Percentiles rank a stretch among this genome's conserved stretches.
phyloP scores from a whole-genome alignment of 1,140 invertebrate species.

The Onthophagus taurus region DNA sequence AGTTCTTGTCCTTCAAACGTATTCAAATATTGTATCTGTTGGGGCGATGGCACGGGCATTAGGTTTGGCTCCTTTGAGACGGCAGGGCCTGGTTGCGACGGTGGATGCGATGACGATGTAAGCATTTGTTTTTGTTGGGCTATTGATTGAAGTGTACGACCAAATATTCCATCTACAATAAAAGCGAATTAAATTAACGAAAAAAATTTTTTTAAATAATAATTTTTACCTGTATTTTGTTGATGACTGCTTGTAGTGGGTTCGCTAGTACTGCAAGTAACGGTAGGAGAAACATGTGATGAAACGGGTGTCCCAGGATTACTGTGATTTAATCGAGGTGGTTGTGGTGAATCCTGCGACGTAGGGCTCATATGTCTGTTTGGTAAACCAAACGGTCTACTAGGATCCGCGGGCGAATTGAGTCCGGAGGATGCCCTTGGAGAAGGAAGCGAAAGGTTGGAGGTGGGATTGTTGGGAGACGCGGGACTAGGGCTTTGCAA shows the following conservation, averaged over 20 bases:
- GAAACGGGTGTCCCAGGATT: constrained; percentile 62
- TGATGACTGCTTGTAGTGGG: constrained; percentile 39
- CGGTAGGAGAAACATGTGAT: constrained; percentile 50
- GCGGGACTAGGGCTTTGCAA: constrained; percentile 61
- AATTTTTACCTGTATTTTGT: constrained; percentile 33
- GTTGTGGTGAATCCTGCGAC: constrained; percentile 41
- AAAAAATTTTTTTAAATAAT: neutral
- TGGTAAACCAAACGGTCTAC: constrained; percentile 39
- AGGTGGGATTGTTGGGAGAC: constrained; percentile 60
- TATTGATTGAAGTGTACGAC: constrained; percentile 66
- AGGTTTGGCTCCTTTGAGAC: constrained; percentile 69
- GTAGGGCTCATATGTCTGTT: constrained; percentile 50
- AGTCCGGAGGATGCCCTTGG: constrained; percentile 57
- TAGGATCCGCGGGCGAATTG: constrained; percentile 59
- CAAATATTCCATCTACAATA: constrained; percentile 60
- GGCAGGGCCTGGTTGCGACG: constrained; percentile 36
- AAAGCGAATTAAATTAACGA: neutral
- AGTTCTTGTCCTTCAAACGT: constrained; percentile 93
- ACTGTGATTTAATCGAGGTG: constrained; percentile 48
- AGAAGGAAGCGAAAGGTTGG: constrained; percentile 60
- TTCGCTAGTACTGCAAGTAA: constrained; percentile 36
- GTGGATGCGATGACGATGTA: constrained; percentile 32
- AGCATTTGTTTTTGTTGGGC: constrained; percentile 64
- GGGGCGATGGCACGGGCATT: constrained; percentile 92
- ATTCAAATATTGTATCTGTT: constrained; percentile 92